A percentile compares a stretch with the other conserved stretches of the same genome.
These are phyloP conservation scores for Agrotis puta DNA, from an alignment of 2,888 invertebrate species.

Conservation along the genomic window DNA sequence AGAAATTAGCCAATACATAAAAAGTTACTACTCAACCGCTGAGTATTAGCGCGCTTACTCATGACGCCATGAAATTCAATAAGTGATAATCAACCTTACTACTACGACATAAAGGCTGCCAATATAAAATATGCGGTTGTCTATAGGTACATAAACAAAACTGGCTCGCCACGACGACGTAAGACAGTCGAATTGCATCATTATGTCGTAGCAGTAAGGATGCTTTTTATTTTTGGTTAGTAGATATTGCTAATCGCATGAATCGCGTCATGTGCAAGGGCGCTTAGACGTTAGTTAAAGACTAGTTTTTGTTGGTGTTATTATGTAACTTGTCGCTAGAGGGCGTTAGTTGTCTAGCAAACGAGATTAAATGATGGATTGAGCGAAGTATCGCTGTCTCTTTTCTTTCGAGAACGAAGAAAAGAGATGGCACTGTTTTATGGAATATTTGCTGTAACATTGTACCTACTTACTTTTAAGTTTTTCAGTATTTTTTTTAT, in stretches of 20 bases:
- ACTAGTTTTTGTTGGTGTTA: slow-evolving; percentile 52
- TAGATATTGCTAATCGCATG: too few species aligned
- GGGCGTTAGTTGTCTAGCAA: slow-evolving; percentile 19
- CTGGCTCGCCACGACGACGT: too few species aligned
- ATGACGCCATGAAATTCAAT: too few species aligned
- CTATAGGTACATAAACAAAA: too few species aligned
- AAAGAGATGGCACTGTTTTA: slow-evolving; percentile 14
- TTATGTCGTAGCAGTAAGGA: too few species aligned
- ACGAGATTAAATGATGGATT: slow-evolving; percentile 10
- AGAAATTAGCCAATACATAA: slow-evolving; percentile 30
- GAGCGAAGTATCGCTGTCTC: neutral
- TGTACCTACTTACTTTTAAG: slow-evolving; percentile 15
- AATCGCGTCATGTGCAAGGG: too few species aligned
- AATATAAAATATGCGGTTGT: too few species aligned
- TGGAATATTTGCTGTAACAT: neutral
- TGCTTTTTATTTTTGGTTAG: too few species aligned
- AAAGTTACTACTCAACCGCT: slow-evolving; percentile 13
- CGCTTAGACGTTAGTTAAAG: neutral
- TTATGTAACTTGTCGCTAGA: slow-evolving; percentile 32
- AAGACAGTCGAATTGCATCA: too few species aligned
- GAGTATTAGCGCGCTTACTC: neutral
- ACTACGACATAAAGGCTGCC: too few species aligned
- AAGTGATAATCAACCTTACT: too few species aligned
- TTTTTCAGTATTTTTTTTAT: neutral
- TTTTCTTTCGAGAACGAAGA: neutral